Evolutionary conservation across 2,888 invertebrate genomes (phyloP).

Genomic region (Blera fallax): DNA sequence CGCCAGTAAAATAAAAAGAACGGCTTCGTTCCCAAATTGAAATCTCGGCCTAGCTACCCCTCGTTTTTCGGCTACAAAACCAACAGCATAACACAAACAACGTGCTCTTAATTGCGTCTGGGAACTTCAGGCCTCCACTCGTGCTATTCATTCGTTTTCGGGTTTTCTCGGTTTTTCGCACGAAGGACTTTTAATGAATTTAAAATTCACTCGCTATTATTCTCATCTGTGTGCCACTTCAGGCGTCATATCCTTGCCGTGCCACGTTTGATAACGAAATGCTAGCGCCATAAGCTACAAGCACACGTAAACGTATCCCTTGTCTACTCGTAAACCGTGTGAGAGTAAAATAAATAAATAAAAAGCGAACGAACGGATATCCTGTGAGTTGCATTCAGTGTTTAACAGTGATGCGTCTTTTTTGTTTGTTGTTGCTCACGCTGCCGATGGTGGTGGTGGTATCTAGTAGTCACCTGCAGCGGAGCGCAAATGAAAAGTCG

Average conservation of each 20-base stretch:
- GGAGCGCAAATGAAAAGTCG: constrained; percentile 49
- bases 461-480: neutral
- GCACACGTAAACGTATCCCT: constrained; percentile 7
- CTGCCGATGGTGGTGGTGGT: neutral
- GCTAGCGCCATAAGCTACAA: constrained; percentile 2
- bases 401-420: constrained; percentile 56
- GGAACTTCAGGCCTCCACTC: constrained; percentile 6
- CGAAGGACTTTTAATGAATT: constrained; percentile 51
- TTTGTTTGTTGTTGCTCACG: constrained; percentile 34
- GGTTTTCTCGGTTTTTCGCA: neutral
- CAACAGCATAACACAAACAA: constrained; percentile 20
- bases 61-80: neutral
- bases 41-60: neutral
- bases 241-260: constrained; percentile 28
- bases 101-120: constrained; percentile 39
- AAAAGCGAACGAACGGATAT: constrained; percentile 55
- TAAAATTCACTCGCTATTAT: constrained; percentile 52
- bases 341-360: neutral
- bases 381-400: constrained; percentile 61
- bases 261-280: constrained; percentile 54
- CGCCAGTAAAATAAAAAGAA: neutral
- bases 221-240: constrained; percentile 33
- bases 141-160: constrained; percentile 19
- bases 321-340: constrained; percentile 7
- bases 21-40: neutral